Conservation (phyloP, 2,797 vertebrate species). For the Hoplostethus atlanticus region DNA sequence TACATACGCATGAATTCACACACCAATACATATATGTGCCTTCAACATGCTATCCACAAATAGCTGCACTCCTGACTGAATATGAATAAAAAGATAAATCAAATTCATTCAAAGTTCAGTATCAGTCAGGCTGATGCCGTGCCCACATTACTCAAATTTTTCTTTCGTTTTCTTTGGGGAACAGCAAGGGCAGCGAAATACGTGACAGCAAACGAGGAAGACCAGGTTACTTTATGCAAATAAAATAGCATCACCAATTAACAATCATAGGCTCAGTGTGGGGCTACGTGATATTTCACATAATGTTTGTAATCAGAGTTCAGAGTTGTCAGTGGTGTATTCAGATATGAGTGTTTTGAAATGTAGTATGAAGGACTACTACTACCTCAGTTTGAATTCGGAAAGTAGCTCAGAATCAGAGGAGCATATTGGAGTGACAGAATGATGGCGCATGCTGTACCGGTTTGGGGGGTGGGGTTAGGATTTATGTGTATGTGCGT, state of each 20-base stretch:
- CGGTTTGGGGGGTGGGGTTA: background rate
- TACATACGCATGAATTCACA: constrained; percentile 6
- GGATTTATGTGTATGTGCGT: background rate
- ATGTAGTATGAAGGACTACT: too few relatives aligned
- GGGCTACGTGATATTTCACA: background rate
- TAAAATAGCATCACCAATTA: constrained; percentile 21
- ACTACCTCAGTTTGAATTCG: constrained; percentile 52
- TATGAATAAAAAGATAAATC: background rate
- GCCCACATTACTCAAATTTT: background rate
- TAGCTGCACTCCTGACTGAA: background rate
- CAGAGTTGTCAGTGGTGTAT: background rate
- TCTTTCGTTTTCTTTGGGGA: constrained; percentile 14
- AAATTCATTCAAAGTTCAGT: constrained; percentile 22
- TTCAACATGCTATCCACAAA: background rate
- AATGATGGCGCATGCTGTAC: constrained; percentile 64
- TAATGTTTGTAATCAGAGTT: background rate
- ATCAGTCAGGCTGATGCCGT: background rate
- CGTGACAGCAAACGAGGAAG: constrained; percentile 8
- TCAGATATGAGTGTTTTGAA: constrained; percentile 6
- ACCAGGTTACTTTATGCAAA: constrained; percentile 32
- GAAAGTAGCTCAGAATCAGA: constrained; percentile 59
- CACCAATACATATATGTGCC: background rate
- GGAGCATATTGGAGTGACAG: constrained; percentile 56
- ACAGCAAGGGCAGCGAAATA: constrained; percentile 1
- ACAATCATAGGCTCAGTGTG: background rate